Conservation (phyloP, 2,113 vertebrate species). For the Cebus imitator region DNA sequence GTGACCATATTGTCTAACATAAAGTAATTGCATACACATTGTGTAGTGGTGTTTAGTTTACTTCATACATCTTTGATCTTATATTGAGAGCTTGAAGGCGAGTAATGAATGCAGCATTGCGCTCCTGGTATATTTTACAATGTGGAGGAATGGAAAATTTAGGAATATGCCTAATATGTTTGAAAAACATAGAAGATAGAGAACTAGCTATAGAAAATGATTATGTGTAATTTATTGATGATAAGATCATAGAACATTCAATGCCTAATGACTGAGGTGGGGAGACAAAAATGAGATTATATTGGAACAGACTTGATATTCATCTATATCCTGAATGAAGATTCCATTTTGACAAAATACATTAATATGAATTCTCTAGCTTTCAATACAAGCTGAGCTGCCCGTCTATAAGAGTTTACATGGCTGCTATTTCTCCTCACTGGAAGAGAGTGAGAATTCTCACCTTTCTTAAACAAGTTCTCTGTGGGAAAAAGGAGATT, state of each 20-base stretch:
- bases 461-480: not conserved
- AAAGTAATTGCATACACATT: not conserved
- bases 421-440: not conserved
- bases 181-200: not conserved
- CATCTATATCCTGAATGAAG: too few species aligned
- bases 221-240: not conserved
- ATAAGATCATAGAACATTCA: not conserved
- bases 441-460: not conserved
- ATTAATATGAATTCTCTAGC: not conserved
- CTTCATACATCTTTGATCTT: not conserved
- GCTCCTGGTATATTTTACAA: not conserved
- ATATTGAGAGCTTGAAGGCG: not conserved
- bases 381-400: not conserved
- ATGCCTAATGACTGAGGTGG: not conserved
- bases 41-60: not conserved
- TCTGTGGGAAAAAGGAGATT: not conserved
- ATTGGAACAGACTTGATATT: not conserved
- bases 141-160: not conserved
- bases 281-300: not conserved
- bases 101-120: not conserved
- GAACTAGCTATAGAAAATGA: not conserved
- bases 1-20: not conserved
- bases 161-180: not conserved
- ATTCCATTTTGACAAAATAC: not conserved
- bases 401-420: not conserved